phyloP scores from a whole-genome alignment of 2,797 vertebrate species.

The Eidolon dupreanum region DNA sequence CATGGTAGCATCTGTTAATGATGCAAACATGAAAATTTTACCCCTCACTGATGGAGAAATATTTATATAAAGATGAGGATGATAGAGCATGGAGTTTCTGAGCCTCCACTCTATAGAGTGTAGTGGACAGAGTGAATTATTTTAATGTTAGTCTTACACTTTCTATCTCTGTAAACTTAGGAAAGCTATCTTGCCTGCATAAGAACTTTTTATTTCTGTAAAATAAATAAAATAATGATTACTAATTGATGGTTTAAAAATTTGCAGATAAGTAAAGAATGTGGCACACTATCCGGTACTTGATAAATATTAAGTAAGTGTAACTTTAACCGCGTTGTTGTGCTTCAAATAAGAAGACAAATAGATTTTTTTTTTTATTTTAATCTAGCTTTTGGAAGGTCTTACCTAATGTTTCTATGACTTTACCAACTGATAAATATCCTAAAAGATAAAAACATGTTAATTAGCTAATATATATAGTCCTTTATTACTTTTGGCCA shows the following conservation, averaged over 20 bases:
- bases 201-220: background rate
- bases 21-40: background rate
- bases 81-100: background rate
- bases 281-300: background rate
- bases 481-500: background rate
- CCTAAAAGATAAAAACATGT: background rate
- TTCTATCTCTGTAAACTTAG: background rate
- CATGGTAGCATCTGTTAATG: background rate
- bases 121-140: background rate
- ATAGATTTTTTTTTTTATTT: background rate
- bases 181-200: background rate
- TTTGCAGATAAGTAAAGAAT: background rate
- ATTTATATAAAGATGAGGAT: background rate
- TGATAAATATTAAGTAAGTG: background rate
- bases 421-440: background rate
- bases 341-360: background rate
- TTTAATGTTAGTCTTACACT: background rate
- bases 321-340: background rate
- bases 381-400: background rate
- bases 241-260: background rate
- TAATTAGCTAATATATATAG: background rate
- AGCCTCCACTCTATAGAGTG: background rate
- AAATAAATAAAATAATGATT: background rate
- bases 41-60: fast-evolving
- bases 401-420: background rate